Base-by-base conservation (phyloP, 1,140 invertebrate genomes). In the Zaprionus lachaisei region DNA sequence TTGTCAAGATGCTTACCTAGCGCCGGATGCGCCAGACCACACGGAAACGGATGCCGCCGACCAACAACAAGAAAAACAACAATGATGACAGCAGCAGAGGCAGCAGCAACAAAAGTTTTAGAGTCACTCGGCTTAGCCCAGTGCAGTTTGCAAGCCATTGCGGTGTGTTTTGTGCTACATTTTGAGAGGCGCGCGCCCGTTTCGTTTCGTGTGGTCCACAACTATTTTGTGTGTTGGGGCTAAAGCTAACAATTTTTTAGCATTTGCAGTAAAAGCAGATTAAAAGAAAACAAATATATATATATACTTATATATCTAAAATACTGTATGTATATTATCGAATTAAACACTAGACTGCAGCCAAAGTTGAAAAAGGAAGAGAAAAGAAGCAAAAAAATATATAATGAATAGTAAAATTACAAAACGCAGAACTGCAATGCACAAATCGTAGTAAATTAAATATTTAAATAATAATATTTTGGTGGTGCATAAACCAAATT, bases 1-100 rank as follows among this genome's bases (percentile, higher is more conserved):
- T 99, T 94, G 98, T 98, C 95, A 99, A 99, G 94, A 95, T 99
- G 94, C 95, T 99, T 79, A 98, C 97, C 95, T 98, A 97, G 96
- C 94, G 93, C 75, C 82, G 79, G 70, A 90, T 78, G 92, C 93
- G 92, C 91, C 66, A 67, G 54, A 75, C 49, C 78, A 73, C 65
- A 78, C 80, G 72, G 56, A 75, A 70, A 60, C 74, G 74, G 26
- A 60, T 24, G 14, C 37, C 49, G 20, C 38, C 31, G 2, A 34
- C 31, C 31, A 34, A 37, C 44, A 66, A 31, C 54, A 71, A 28
- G 57, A 65, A 34, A 47, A 62, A 14, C 38, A 60, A 63, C 57
- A 24, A 9, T 7, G 6, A 26, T 44, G 56, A 38, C 64, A 71
- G 31, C 58, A 38, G 24, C 64, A 68, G 31, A 38, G 61, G 11